Percentiles rank a stretch among this genome's conserved stretches.
Conservation (phyloP, 2,113 vertebrate species). For the Notiomystis cincta region DNA sequence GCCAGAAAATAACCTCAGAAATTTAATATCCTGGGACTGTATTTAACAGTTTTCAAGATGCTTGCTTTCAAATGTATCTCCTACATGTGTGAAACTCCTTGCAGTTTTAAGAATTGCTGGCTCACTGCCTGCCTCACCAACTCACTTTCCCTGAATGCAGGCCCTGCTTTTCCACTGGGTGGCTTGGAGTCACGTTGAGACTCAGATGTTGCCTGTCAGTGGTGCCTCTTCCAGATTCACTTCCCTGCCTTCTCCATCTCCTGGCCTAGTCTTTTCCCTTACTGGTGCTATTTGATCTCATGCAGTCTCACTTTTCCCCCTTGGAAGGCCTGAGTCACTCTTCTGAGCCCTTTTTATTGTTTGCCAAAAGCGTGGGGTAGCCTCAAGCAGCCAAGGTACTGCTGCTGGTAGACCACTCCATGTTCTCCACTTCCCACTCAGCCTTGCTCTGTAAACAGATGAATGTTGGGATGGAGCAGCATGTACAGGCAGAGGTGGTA, state of each 20-base stretch:
- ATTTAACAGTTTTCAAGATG: neutral
- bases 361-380: neutral
- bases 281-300: neutral
- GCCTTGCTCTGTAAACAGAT: neutral
- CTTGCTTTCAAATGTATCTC: neutral
- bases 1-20: neutral
- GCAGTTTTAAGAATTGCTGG: neutral
- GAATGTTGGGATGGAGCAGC: neutral
- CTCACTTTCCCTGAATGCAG: neutral
- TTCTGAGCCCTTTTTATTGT: neutral
- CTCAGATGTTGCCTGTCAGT: rapidly evolving
- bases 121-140: neutral
- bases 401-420: neutral
- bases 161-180: neutral
- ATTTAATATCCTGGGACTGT: neutral
- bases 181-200: neutral
- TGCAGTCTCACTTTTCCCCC: neutral
- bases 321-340: neutral
- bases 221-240: neutral
- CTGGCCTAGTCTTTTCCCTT: neutral
- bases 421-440: neutral
- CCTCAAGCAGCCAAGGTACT: neutral
- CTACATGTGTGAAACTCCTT: neutral
- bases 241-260: neutral
- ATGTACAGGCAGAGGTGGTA: rapidly evolving